Conservation (phyloP, 1,140 invertebrate species). For the Centruroides sculpturatus region DNA sequence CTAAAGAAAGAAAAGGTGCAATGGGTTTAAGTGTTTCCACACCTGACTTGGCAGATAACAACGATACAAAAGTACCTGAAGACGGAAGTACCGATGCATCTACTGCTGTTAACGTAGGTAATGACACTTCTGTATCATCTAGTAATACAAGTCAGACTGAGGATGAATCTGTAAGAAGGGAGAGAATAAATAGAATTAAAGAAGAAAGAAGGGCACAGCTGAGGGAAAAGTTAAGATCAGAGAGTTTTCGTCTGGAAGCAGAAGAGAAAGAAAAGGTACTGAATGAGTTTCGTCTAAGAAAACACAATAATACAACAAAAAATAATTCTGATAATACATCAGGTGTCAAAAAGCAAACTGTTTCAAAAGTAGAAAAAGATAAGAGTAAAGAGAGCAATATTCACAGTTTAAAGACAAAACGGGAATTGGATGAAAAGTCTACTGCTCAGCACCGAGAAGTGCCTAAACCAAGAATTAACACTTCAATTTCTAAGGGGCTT, state of each 20-base stretch:
- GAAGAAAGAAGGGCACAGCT: conserved; percentile 72
- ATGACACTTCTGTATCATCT: background rate
- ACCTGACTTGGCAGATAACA: background rate
- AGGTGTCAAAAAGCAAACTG: background rate
- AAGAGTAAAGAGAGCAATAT: background rate
- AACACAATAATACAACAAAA: background rate
- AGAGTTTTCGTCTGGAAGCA: conserved; percentile 53
- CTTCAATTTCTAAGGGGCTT: background rate
- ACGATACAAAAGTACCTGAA: background rate
- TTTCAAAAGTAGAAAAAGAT: conserved; percentile 3
- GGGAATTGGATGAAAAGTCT: background rate
- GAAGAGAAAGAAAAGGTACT: conserved; percentile 21
- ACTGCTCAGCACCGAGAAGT: background rate
- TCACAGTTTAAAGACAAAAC: background rate
- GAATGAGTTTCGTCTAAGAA: conserved; percentile 8
- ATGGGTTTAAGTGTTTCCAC: background rate
- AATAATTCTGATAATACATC: background rate
- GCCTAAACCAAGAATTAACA: background rate
- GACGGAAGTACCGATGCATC: background rate
- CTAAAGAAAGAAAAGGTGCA: background rate
- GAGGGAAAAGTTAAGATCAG: conserved; percentile 69
- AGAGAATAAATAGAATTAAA: conserved; percentile 74
- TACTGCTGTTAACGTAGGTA: background rate
- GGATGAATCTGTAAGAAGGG: conserved; percentile 35
- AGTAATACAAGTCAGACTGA: background rate